phyloP scores from a whole-genome alignment of 1,140 invertebrate species.

The Druon quercuslanigerum region DNA sequence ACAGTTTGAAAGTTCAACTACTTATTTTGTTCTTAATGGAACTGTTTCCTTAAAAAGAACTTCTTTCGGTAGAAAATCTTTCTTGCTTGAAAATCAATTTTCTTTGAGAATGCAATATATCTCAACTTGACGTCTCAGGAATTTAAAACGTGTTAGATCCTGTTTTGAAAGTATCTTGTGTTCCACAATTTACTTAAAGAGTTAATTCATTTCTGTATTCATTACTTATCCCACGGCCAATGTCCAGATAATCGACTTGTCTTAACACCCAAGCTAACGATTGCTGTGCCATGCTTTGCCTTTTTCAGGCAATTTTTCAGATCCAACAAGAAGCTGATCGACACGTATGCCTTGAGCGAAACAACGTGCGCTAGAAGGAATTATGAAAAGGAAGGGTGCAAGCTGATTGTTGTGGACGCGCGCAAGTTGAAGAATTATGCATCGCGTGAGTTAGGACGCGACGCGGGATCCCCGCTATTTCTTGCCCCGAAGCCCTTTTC shows the following conservation, averaged over 20 bases:
- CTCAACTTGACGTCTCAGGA: no score
- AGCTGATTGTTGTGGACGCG: neutral
- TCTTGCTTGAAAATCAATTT: no score
- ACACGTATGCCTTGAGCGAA: neutral
- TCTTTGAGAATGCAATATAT: no score
- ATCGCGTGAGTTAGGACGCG: neutral
- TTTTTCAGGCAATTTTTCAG: neutral
- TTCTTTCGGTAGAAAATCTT: no score
- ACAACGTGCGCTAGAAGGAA: constrained; percentile 4
- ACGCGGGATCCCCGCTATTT: constrained; percentile 17
- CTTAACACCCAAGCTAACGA: neutral
- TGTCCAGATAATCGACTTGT: constrained; percentile 25
- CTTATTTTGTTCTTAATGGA: no score
- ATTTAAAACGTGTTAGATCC: no score
- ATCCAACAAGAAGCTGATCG: neutral
- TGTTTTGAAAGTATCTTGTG: no score
- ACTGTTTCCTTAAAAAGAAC: no score
- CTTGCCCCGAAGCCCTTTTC: neutral
- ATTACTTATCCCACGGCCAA: neutral
- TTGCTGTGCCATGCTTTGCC: neutral
- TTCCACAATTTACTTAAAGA: no score
- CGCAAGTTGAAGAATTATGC: constrained; percentile 5
- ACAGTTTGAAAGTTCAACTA: no score
- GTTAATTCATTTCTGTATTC: neutral
- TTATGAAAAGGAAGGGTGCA: constrained; percentile 3